Percentiles rank a stretch among this genome's conserved stretches.
Evolutionary conservation across 2,113 vertebrate genomes (phyloP).

Genomic region (Trichomycterus rosablanca): DNA sequence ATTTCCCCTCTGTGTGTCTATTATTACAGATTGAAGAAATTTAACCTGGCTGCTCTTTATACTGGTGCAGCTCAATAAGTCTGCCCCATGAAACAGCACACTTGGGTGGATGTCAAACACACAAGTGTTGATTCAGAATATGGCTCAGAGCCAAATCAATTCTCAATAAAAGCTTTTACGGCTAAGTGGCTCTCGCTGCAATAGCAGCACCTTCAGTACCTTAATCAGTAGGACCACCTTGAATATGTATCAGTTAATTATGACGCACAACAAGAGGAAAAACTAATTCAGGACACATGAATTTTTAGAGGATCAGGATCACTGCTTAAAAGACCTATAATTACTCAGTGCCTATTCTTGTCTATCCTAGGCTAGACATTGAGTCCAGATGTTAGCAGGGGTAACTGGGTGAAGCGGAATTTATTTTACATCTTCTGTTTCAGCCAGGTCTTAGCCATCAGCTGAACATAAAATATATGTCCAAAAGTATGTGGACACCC

Average conservation of each 20-base stretch:
- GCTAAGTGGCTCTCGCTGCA: conserved; percentile 30
- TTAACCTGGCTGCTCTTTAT: conserved; percentile 41
- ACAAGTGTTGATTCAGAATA: conserved; percentile 47
- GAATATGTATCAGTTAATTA: conserved; percentile 44
- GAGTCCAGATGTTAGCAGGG: conserved; percentile 53
- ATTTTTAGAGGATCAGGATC: neutral
- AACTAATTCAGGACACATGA: conserved; percentile 31
- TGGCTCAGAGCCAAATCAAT: conserved; percentile 49
- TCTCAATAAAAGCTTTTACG: conserved; percentile 54
- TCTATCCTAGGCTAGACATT: conserved; percentile 55
- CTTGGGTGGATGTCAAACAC: conserved; percentile 46
- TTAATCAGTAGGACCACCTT: conserved; percentile 24
- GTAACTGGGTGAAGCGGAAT: too few species aligned
- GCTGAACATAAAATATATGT: too few species aligned
- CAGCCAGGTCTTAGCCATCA: too few species aligned
- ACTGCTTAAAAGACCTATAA: neutral
- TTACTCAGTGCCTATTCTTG: too few species aligned
- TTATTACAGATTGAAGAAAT: conserved; percentile 48
- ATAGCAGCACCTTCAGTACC: conserved; percentile 12
- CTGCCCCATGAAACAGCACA: conserved; percentile 50
- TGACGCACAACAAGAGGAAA: conserved; percentile 21
- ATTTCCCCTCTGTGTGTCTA: neutral
- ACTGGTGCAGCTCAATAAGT: conserved; percentile 50
- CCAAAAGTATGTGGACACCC: too few species aligned
- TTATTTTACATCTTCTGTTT: too few species aligned